Conservation (phyloP, 2,113 vertebrate genomes). For the Equus quagga region DNA sequence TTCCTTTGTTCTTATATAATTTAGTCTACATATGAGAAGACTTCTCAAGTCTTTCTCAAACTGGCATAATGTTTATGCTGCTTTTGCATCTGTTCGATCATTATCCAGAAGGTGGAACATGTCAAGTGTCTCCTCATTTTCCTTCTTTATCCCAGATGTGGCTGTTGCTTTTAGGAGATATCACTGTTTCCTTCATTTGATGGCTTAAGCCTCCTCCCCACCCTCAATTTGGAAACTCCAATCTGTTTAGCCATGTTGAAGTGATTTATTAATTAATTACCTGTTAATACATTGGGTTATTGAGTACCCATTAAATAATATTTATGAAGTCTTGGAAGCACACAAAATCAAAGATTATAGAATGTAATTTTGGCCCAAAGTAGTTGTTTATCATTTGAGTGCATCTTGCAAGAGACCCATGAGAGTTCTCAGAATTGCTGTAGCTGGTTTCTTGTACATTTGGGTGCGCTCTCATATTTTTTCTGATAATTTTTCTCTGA, state of each 20-base stretch:
- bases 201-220: background rate
- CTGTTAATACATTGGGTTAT: background rate
- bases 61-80: conserved; percentile 91
- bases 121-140: conserved; percentile 87
- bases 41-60: conserved; percentile 93
- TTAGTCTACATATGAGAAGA: conserved; percentile 87
- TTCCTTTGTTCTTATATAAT: background rate
- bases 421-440: background rate
- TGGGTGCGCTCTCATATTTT: background rate
- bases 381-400: background rate
- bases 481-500: background rate
- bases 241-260: background rate
- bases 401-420: background rate
- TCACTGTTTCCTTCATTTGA: background rate
- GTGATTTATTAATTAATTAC: background rate
- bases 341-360: background rate
- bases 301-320: background rate
- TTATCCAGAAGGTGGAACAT: conserved; percentile 92
- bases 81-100: conserved; percentile 91
- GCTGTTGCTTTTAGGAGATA: background rate
- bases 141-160: background rate
- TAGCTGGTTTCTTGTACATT: background rate
- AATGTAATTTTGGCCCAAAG: background rate
- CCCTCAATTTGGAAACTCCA: background rate
- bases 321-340: background rate